Percentiles rank a stretch among this genome's conserved stretches.
phyloP scores from a whole-genome alignment of 2,113 vertebrate genomes.

The Charina bottae region DNA sequence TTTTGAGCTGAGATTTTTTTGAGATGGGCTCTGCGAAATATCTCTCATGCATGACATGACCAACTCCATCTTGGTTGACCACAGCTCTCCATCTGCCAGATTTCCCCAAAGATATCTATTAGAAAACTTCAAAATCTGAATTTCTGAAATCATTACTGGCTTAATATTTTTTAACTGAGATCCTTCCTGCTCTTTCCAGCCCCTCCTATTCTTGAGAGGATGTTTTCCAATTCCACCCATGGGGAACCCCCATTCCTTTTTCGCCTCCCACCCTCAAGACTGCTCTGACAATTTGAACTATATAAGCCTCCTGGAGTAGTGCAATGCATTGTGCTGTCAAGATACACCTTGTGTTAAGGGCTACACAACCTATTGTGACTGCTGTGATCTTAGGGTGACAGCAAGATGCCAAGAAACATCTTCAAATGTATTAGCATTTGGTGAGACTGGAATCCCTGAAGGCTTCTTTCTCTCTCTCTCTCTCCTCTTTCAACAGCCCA shows the following conservation, averaged over 20 bases:
- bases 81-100: no score
- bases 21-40: no score
- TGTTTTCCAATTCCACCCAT: neutral
- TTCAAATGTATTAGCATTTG: constrained; percentile 46
- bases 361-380: constrained; percentile 57
- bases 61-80: no score
- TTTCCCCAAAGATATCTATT: no score
- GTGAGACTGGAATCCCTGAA: constrained; percentile 62
- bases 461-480: constrained; percentile 33
- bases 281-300: accelerated
- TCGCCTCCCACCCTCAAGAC: neutral
- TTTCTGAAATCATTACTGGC: neutral
- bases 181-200: neutral
- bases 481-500: neutral
- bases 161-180: neutral
- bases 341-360: constrained; percentile 38
- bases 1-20: no score
- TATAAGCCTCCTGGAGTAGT: neutral
- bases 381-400: constrained; percentile 63
- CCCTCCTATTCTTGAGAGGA: no score
- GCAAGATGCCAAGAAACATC: constrained; percentile 63
- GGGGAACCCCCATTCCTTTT: neutral
- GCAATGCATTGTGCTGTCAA: constrained; percentile 41
- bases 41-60: no score
- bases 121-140: no score